Base-by-base conservation (phyloP, 2,888 invertebrate genomes). In the Smittia sp. region DNA sequence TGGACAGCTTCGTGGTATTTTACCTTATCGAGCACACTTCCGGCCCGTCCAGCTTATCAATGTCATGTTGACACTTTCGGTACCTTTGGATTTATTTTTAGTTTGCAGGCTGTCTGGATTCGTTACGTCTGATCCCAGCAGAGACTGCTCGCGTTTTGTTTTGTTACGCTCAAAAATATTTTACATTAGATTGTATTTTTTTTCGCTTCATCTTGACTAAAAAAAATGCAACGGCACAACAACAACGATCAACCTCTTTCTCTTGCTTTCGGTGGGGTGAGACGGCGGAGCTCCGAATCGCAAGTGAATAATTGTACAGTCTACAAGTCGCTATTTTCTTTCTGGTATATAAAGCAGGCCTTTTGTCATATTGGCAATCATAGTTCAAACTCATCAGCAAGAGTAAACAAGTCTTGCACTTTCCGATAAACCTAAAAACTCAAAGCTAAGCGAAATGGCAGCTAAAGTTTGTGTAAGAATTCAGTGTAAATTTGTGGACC, bases 281-380 rank as follows among this genome's bases (percentile, higher is more conserved):
- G 27, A 52, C 27, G n/a, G 20, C 32, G 20, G 18, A 27, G 69
- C 52, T 69, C 69, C 69, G 54, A 69, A 69, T 69, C 69, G 52
- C 69, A 69, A 67, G 22, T 41, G 27, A 46, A 46, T 41, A 68
- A 41, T 24, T 54, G 18, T 20, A 54, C n/a, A 9, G 67, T 27
- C 41, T 52, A 18, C 54, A 25, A 20, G 52, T 13, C 7, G n/a
- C 20, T 20, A 24, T 52, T 69, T 52, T 54, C 27, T 27, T 54
- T 69, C 15, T 25, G n/a, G 52, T 69, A 69, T 69, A 69, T 69
- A 69, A 69, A 54, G 69, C 69, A 69, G 54, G 41, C 20, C 69
- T 69, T 54, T 69, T 69, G 69, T 69, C 69, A 52, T 20, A 54
- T 54, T 69, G 11, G 54, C 46, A 25, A 69, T 69, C 69, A 67